Conservation (phyloP, 2,113 vertebrate species). For the Thymallus thymallus region DNA sequence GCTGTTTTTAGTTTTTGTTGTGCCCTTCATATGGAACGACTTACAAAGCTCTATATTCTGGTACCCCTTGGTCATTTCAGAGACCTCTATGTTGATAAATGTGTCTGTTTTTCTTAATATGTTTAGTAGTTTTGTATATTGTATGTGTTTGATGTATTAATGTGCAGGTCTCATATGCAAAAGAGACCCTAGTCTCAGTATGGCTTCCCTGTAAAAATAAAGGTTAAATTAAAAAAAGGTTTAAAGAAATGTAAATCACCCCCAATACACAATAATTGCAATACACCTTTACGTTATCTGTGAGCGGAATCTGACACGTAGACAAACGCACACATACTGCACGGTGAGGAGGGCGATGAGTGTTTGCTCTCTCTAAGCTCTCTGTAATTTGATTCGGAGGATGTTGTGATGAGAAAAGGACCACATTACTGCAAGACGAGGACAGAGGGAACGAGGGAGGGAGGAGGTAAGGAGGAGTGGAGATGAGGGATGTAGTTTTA, state of each 20-base stretch:
- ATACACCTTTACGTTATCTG: neutral
- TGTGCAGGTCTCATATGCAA: no score
- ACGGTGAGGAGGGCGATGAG: neutral
- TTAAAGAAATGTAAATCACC: neutral
- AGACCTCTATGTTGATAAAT: no score
- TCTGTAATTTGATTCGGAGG: constrained; percentile 30
- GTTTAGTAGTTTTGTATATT: no score
- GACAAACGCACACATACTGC: neutral
- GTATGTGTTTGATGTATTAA: no score
- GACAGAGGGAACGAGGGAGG: neutral
- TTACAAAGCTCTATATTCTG: no score
- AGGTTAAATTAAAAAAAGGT: no score
- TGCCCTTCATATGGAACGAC: no score
- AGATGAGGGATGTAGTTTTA: neutral
- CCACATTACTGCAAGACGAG: neutral
- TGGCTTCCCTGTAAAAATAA: no score
- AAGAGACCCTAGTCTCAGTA: no score
- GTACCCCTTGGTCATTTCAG: no score
- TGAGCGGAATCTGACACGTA: neutral
- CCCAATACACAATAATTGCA: constrained; percentile 12
- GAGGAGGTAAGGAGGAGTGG: constrained; percentile 1
- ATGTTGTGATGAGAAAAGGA: constrained; percentile 18
- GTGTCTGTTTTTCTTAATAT: no score
- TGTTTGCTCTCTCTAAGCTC: constrained; percentile 13
- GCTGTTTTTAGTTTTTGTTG: no score